Percentiles rank a stretch among this genome's conserved stretches.
These are phyloP conservation scores for Fissipunctia ypsillon DNA, from an alignment of 2,888 invertebrate species.

Conservation along the genomic window DNA sequence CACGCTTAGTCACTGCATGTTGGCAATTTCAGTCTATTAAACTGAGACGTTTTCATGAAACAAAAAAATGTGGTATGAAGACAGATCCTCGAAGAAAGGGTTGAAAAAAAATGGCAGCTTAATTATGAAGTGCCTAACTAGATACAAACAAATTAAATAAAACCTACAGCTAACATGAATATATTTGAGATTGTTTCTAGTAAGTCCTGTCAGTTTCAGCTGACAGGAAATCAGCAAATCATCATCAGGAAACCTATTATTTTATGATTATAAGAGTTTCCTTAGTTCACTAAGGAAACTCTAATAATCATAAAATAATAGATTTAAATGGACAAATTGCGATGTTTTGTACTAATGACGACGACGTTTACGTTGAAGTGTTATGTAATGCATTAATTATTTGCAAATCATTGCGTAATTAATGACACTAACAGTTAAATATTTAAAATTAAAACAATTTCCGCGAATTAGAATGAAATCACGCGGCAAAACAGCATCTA, in stretches of 20 bases:
- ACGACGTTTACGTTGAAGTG: no score
- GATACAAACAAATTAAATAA: not conserved
- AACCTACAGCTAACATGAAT: not conserved
- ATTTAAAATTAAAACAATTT: constrained; percentile 42
- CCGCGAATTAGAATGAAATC: constrained; percentile 61
- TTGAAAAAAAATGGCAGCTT: not conserved
- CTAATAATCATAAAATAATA: not conserved
- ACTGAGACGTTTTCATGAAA: not conserved
- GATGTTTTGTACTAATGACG: not conserved
- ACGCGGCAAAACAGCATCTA: constrained; percentile 71
- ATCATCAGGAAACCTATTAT: no score
- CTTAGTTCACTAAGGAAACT: not conserved
- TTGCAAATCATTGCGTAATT: constrained; percentile 10
- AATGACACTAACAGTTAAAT: constrained; percentile 30
- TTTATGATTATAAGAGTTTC: no score
- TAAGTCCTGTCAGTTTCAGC: not conserved
- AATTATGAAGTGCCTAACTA: not conserved
- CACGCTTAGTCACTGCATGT: no score
- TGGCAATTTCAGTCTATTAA: not conserved
- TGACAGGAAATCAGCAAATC: no score
- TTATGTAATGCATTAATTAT: not conserved
- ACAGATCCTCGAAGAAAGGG: fast-evolving
- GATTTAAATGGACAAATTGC: not conserved
- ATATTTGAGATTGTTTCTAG: not conserved
- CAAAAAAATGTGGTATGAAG: not conserved